Conservation (phyloP, 2,888 invertebrate genomes). For the Agonopterix heracliana region DNA sequence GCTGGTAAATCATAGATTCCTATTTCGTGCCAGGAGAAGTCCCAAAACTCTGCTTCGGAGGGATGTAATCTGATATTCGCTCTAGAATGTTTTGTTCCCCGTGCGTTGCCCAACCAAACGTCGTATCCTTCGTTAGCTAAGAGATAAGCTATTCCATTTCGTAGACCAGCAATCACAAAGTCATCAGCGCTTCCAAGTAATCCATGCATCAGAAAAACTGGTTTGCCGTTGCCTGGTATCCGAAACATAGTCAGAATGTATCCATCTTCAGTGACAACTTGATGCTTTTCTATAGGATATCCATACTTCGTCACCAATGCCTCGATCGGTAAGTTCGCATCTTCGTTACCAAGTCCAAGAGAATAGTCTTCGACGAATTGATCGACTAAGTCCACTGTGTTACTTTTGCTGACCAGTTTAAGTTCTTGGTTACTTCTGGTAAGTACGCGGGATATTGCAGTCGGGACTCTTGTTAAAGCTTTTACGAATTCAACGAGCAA, state of each 20-base stretch:
- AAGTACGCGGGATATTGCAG: not conserved
- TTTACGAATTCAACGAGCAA: too few relatives aligned
- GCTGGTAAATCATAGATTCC: conserved; percentile 86
- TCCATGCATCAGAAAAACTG: conserved; percentile 55
- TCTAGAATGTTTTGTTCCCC: conserved; percentile 82
- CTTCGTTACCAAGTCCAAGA: not conserved
- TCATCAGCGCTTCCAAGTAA: conserved; percentile 51
- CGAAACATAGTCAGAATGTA: conserved; percentile 42
- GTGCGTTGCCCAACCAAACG: conserved; percentile 87
- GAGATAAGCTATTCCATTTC: conserved; percentile 50
- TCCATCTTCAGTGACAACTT: conserved; percentile 43
- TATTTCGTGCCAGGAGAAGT: conserved; percentile 89
- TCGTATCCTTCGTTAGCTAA: conserved; percentile 80
- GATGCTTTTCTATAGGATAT: conserved; percentile 34
- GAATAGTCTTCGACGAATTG: not conserved
- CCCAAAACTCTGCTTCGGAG: conserved; percentile 74
- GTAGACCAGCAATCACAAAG: conserved; percentile 43
- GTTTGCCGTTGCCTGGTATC: conserved; percentile 40
- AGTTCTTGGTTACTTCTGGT: not conserved
- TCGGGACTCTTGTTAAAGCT: too few relatives aligned
- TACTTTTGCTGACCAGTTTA: too few relatives aligned
- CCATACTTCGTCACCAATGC: conserved; percentile 42
- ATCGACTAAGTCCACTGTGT: too few relatives aligned
- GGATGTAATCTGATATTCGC: conserved; percentile 62
- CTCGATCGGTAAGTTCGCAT: not conserved